phyloP scores from a whole-genome alignment of 2,888 invertebrate species.

The Lacanobia oleracea region DNA sequence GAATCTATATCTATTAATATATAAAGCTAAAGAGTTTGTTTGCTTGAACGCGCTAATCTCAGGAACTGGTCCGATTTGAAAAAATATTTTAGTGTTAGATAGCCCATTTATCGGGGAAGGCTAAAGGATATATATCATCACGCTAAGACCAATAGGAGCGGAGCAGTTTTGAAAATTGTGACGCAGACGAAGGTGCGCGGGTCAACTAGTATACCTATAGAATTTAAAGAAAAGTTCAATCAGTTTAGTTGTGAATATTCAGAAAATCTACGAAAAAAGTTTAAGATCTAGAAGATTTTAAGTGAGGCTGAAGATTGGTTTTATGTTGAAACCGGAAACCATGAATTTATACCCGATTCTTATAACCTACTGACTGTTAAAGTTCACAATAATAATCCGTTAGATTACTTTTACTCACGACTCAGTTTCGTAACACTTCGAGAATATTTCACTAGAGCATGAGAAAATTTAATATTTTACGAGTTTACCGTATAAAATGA shows the following conservation, averaged over 20 bases:
- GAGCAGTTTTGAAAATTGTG: too few relatives aligned
- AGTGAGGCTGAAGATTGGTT: background rate
- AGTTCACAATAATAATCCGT: background rate
- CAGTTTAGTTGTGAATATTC: background rate
- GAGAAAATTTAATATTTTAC: slow-evolving; percentile 28
- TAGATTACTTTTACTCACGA: slow-evolving; percentile 8
- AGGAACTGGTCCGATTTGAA: too few relatives aligned
- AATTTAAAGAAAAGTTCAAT: background rate
- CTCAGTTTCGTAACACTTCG: slow-evolving; percentile 9
- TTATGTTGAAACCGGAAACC: background rate
- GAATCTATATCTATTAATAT: too few relatives aligned
- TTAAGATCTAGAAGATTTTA: background rate
- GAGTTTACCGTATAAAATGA: slow-evolving; percentile 34
- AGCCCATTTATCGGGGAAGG: too few relatives aligned
- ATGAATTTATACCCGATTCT: background rate
- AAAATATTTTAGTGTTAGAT: too few relatives aligned
- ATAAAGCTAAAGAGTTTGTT: too few relatives aligned
- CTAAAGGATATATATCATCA: too few relatives aligned
- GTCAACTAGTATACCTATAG: too few relatives aligned
- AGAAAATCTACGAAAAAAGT: background rate
- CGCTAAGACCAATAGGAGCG: too few relatives aligned
- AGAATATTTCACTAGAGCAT: background rate
- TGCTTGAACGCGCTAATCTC: too few relatives aligned
- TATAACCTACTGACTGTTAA: background rate
- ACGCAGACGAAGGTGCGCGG: too few relatives aligned